Conservation (phyloP, 1,140 invertebrate species). For the Scaptomyza montana region DNA sequence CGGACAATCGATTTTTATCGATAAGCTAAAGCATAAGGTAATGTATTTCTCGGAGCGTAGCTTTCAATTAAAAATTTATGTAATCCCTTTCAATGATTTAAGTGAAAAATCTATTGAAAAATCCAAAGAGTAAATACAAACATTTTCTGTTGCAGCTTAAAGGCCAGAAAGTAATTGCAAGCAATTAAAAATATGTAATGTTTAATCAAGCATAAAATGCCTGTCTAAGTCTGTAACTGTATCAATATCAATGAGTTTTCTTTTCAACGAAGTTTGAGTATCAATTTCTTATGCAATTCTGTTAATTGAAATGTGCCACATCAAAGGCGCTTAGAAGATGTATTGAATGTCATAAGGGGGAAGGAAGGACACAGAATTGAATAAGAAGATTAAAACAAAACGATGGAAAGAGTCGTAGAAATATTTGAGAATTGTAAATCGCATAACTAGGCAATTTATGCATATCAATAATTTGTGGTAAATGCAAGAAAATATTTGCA, state of each 20-base stretch:
- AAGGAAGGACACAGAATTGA: slow-evolving; percentile 27
- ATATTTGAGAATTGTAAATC: slow-evolving; percentile 58
- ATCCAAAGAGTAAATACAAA: neutral
- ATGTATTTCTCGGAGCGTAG: no score
- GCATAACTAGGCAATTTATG: slow-evolving; percentile 8
- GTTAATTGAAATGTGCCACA: slow-evolving; percentile 68
- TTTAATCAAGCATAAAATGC: slow-evolving; percentile 18
- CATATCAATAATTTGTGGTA: slow-evolving; percentile 16
- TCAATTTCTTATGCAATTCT: slow-evolving; percentile 55
- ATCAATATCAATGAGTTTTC: slow-evolving; percentile 11
- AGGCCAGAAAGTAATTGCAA: neutral
- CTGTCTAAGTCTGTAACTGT: neutral
- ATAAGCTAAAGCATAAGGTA: no score
- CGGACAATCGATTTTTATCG: no score
- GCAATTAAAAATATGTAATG: slow-evolving; percentile 2
- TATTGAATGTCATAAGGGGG: neutral
- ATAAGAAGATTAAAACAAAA: no score
- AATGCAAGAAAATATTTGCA: slow-evolving; percentile 25
- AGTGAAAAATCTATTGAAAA: neutral
- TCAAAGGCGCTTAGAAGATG: slow-evolving; percentile 45
- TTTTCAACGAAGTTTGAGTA: neutral
- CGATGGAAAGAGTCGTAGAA: neutral
- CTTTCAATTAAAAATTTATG: neutral
- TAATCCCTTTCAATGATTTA: neutral
- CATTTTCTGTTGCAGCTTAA: no score